Conservation (phyloP, 2,888 invertebrate genomes). For the Agrochola lota region DNA sequence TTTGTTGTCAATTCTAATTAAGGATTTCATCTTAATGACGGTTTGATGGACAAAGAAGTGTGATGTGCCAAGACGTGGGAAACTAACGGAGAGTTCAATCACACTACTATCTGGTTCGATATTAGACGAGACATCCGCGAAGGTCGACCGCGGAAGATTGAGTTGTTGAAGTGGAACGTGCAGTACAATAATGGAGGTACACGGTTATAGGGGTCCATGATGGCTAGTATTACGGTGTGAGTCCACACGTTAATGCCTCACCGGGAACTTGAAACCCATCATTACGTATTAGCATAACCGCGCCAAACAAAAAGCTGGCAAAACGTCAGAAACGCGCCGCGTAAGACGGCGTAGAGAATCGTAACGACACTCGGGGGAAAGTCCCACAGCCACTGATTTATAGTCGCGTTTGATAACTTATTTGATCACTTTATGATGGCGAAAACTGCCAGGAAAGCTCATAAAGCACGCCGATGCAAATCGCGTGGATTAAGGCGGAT, state of each 20-base stretch:
- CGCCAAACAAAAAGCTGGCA: constrained; percentile 83
- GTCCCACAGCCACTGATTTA: constrained; percentile 83
- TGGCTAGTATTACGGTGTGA: constrained; percentile 57
- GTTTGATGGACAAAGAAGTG: constrained; percentile 24
- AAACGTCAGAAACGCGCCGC: constrained; percentile 79
- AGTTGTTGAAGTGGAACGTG: constrained; percentile 51
- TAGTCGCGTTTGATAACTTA: constrained; percentile 85
- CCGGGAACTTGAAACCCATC: constrained; percentile 76
- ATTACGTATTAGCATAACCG: constrained; percentile 83
- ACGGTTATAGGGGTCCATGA: constrained; percentile 51
- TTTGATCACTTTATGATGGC: constrained; percentile 90
- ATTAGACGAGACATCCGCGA: constrained; percentile 18
- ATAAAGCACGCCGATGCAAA: constrained; percentile 86
- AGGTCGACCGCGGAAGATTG: constrained; percentile 41
- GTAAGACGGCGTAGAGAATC: constrained; percentile 83
- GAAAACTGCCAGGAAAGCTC: constrained; percentile 86
- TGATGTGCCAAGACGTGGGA: not conserved
- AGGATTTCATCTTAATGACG: constrained; percentile 48
- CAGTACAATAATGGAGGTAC: constrained; percentile 54
- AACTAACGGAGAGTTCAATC: constrained; percentile 2
- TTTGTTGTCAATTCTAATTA: constrained; percentile 60
- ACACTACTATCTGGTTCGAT: constrained; percentile 4
- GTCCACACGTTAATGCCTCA: constrained; percentile 63
- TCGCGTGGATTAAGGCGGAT: constrained; percentile 78
- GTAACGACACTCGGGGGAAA: constrained; percentile 85